phyloP scores from a whole-genome alignment of 1,140 invertebrate genomes.

The Marisa cornuarietis region DNA sequence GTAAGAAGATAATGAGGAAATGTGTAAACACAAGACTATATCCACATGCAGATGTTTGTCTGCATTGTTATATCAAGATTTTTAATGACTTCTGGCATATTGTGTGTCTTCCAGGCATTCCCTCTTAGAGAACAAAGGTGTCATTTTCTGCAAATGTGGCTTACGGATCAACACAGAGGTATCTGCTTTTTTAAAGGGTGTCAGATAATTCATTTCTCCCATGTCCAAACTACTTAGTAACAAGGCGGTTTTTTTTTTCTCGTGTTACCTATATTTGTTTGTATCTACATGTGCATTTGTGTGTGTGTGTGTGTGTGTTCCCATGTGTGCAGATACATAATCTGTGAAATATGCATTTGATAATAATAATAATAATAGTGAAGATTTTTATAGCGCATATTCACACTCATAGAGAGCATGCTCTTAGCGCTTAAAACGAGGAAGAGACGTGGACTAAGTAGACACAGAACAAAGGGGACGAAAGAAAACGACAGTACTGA shows the following conservation, averaged over 20 bases:
- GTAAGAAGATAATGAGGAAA: no score
- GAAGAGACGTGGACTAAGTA: no score
- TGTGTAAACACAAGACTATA: not conserved
- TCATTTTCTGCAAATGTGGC: constrained; percentile 22
- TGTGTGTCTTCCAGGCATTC: not conserved
- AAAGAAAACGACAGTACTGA: no score
- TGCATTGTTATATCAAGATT: not conserved
- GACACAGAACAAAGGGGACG: no score
- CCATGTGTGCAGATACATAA: no score
- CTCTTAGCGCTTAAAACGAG: no score
- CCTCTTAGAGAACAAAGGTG: constrained; percentile 14
- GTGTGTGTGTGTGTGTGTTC: no score
- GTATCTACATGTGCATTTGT: not conserved
- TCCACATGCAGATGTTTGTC: not conserved
- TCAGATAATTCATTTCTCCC: not conserved
- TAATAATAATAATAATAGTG: no score
- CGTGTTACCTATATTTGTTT: not conserved
- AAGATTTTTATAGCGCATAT: no score
- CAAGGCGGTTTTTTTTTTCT: not conserved
- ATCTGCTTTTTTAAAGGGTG: not conserved
- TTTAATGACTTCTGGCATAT: not conserved
- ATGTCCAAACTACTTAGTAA: not conserved
- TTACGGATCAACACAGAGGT: constrained; percentile 13
- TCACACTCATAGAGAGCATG: no score
- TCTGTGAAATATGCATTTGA: no score